These are phyloP conservation scores for Phylloscopus trochiloides DNA, from an alignment of 2,113 vertebrate genomes.

Conservation along the genomic window DNA sequence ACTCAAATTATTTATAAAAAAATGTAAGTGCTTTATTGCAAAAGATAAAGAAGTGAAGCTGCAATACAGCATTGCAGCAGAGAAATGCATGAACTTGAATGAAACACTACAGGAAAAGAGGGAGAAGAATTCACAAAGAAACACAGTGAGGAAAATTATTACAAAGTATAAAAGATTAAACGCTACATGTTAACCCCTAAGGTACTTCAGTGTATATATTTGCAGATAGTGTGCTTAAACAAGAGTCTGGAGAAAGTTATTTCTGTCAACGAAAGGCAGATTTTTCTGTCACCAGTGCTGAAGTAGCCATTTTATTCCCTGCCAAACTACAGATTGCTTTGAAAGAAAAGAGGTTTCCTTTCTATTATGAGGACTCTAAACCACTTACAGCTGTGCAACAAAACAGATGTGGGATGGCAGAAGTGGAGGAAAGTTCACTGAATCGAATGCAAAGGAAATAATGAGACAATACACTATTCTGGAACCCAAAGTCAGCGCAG, in stretches of 20 bases:
- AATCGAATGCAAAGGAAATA: background rate
- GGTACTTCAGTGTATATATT: background rate
- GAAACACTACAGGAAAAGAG: background rate
- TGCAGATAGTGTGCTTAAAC: background rate
- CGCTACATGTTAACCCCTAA: background rate
- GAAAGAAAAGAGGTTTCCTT: constrained; percentile 8
- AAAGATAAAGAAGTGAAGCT: background rate
- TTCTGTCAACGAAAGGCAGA: constrained; percentile 39
- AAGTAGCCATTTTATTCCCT: constrained; percentile 39
- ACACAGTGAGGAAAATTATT: background rate
- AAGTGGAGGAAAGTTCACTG: constrained; percentile 63
- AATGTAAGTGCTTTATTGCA: background rate
- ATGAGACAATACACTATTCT: background rate
- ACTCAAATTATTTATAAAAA: background rate
- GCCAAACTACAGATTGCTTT: constrained; percentile 24
- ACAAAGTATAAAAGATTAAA: background rate
- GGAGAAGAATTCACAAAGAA: background rate
- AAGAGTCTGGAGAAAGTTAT: background rate
- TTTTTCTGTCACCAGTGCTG: constrained; percentile 14
- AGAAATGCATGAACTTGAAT: background rate
- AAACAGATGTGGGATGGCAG: constrained; percentile 22
- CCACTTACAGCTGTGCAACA: constrained; percentile 48
- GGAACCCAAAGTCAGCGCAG: background rate
- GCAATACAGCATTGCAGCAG: background rate
- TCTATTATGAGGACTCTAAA: constrained; percentile 29